These are phyloP conservation scores for Sminthurinus signatus DNA, from an alignment of 1,140 invertebrate species.

Conservation along the genomic window DNA sequence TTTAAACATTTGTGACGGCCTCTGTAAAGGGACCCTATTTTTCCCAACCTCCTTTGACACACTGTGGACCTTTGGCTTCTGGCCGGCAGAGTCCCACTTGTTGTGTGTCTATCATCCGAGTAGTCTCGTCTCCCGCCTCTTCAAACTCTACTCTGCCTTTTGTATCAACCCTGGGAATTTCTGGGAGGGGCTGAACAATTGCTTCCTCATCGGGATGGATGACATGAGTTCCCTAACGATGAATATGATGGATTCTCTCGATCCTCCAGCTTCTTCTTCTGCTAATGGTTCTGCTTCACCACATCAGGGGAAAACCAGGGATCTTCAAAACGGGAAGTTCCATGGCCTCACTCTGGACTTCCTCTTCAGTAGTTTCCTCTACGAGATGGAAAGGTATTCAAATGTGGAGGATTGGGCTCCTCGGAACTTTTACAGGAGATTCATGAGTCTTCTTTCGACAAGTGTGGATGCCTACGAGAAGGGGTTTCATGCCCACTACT, in stretches of 20 bases:
- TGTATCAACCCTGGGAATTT: conserved; percentile 29
- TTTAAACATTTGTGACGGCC: conserved; percentile 25
- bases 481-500: conserved; percentile 37
- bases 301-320: too few species aligned
- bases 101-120: conserved; percentile 27
- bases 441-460: conserved; percentile 17
- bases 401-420: conserved; percentile 35
- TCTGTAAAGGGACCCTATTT: conserved; percentile 28
- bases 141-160: conserved; percentile 31
- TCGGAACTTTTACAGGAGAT: conserved; percentile 25
- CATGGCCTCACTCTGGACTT: conserved; percentile 22
- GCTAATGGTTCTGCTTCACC: not conserved
- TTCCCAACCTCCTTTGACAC: conserved; percentile 37
- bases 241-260: too few species aligned
- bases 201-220: conserved; percentile 28
- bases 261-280: too few species aligned
- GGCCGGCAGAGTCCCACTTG: conserved; percentile 36
- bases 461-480: conserved; percentile 33
- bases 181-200: conserved; percentile 29
- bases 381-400: conserved; percentile 29
- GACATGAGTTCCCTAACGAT: too few species aligned
- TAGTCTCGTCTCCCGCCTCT: conserved; percentile 25
- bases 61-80: conserved; percentile 36
- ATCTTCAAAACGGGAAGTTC: too few species aligned
- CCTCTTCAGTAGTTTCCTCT: conserved; percentile 27